Evolutionary conservation across 1,140 invertebrate genomes (phyloP).

Genomic region (Zaprionus africanus): DNA sequence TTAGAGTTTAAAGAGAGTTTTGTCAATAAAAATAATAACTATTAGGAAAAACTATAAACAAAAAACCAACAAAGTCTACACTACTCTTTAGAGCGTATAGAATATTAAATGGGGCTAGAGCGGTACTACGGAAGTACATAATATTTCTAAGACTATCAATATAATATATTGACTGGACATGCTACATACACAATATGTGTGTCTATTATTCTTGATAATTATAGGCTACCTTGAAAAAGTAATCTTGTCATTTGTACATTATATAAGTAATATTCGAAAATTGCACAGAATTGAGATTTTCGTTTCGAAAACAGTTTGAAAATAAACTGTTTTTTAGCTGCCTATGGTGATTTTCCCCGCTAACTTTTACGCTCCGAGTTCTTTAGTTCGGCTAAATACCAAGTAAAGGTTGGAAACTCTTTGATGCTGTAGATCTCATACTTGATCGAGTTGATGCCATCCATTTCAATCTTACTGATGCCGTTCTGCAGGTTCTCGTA

Average conservation of each 20-base stretch:
- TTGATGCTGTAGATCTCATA: constrained; percentile 90
- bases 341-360: constrained; percentile 20
- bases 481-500: constrained; percentile 94
- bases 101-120: constrained; percentile 62
- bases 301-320: constrained; percentile 8
- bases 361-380: constrained; percentile 82
- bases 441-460: constrained; percentile 94
- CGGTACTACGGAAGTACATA: constrained; percentile 63
- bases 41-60: constrained; percentile 26
- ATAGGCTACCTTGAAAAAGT: constrained; percentile 71
- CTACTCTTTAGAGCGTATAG: constrained; percentile 38
- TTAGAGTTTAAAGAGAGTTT: constrained; percentile 40
- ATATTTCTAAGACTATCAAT: constrained; percentile 21
- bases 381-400: constrained; percentile 89
- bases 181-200: constrained; percentile 64
- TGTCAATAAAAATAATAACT: constrained; percentile 40
- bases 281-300: constrained; percentile 44
- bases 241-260: constrained; percentile 79
- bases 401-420: constrained; percentile 90
- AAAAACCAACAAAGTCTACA: constrained; percentile 41
- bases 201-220: constrained; percentile 56
- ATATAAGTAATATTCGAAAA: constrained; percentile 54
- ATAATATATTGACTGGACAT: constrained; percentile 53
- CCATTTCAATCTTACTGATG: constrained; percentile 91
- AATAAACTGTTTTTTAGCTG: constrained; percentile 10